A percentile compares a stretch with the other conserved stretches of the same genome.
Evolutionary conservation across 2,888 invertebrate species (phyloP).

Genomic region (Oasisia sp.): DNA sequence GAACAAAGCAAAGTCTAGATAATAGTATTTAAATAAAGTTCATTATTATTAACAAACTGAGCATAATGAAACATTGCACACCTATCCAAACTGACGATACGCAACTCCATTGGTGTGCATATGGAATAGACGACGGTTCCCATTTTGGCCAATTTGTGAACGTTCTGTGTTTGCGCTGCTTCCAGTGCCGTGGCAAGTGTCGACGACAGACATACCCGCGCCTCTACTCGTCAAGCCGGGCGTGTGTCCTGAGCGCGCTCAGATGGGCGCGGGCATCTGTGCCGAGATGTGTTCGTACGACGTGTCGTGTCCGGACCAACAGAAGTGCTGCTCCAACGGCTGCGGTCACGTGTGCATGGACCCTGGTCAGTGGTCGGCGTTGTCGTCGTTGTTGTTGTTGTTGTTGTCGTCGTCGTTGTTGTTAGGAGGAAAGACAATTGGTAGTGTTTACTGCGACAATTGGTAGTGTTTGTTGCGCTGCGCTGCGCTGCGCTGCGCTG

Average conservation of each 20-base stretch:
- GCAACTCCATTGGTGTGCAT: background rate
- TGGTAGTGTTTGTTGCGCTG: no score
- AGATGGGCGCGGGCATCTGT: constrained; percentile 69
- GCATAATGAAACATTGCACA: background rate
- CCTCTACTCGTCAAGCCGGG: background rate
- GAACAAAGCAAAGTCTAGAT: no score
- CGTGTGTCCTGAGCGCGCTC: background rate
- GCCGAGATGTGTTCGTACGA: constrained; percentile 80
- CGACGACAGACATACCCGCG: no score
- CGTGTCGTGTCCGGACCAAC: constrained; percentile 80
- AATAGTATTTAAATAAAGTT: no score
- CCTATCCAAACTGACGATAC: background rate
- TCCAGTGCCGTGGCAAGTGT: background rate
- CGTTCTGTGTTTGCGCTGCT: background rate
- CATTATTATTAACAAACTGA: no score
- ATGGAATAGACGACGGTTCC: background rate
- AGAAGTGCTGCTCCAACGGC: constrained; percentile 85
- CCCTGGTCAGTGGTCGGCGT: background rate
- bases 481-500: no score
- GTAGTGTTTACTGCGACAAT: no score
- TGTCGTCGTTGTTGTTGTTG: no score
- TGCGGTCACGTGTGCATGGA: constrained; percentile 78
- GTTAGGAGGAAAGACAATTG: no score
- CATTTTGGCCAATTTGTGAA: background rate
- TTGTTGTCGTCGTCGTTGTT: no score